Evolutionary conservation across 2,113 vertebrate species (phyloP), one percentile per base, ranked within the genome.

Genomic region (Ariopsis seemanni): DNA sequence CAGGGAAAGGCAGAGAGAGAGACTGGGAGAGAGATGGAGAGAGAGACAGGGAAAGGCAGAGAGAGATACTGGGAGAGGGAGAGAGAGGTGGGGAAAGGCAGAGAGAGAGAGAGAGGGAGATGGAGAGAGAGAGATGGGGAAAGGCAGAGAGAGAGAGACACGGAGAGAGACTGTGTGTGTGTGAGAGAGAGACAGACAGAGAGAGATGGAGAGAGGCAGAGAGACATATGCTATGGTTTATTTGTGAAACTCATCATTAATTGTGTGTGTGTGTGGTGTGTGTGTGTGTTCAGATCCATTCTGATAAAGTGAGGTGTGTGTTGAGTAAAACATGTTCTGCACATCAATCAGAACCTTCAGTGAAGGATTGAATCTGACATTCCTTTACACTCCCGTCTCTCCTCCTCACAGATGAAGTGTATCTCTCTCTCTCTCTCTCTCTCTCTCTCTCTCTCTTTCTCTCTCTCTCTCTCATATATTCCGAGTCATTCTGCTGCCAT

Each of bases 401-500:
- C 34, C 20, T 63, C 34, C 80, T 82, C 58, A 82, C 80, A 82
- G 57, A 82, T 63, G 1, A 62, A 82, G 22, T 7, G 57, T 82
- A 30, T 82, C 57, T 42, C 2, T 42, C 34, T 42, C 34, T 42
- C 34, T 42, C 34, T 42, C 42, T 42, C 42, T 42, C 42, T 4
- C 42, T 42, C 42, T 42, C 48, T 8, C 7, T 42, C 69, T 72
- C 69, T 12, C 4, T n/a, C n/a, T n/a, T n/a, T n/a, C n/a, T n/a
- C n/a, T n/a, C n/a, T n/a, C n/a, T n/a, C n/a, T n/a, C n/a, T n/a
- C n/a, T n/a, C n/a, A n/a, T n/a, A 58, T 34, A n/a, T 82, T 82
- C 80, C 34, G 57, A 82, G 80, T 63, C 80, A 20, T 82, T 17
- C 80, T 82, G 80, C 80, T 81, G 79, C 79, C 79, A 81, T 81